Conservation (phyloP, 2,888 invertebrate genomes). For the Netelia inedita region DNA sequence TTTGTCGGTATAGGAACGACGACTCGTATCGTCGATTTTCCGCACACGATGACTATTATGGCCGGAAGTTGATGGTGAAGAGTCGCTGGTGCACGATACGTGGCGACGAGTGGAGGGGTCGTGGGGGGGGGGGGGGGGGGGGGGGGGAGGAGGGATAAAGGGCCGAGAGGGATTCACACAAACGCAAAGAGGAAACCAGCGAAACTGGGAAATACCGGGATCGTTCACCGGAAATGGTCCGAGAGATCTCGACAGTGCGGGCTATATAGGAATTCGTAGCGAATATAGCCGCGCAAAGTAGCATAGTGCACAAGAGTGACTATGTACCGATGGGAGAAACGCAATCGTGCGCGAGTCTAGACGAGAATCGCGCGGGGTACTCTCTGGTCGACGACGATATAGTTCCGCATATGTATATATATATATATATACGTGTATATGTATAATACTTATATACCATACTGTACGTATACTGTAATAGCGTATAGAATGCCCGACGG, state of each 20-base stretch:
- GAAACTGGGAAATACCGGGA: constrained; percentile 65
- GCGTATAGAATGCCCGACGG: constrained; percentile 13
- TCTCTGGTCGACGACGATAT: background rate
- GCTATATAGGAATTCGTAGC: constrained; percentile 22
- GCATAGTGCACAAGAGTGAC: background rate
- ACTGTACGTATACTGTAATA: background rate
- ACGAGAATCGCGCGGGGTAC: constrained; percentile 41
- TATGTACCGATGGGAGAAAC: constrained; percentile 57
- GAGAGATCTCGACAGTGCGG: constrained; percentile 55
- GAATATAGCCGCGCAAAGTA: constrained; percentile 5
- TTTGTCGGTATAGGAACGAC: constrained; percentile 19
- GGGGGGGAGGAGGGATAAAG: background rate
- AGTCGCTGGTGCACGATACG: too few relatives aligned
- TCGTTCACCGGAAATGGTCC: constrained; percentile 68
- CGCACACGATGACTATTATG: constrained; percentile 38
- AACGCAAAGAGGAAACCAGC: constrained; percentile 35
- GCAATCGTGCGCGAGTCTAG: constrained; percentile 62
- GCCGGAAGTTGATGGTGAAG: constrained; percentile 34
- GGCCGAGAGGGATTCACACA: background rate
- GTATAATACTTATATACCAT: background rate
- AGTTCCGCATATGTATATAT: background rate
- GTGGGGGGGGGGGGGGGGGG: background rate
- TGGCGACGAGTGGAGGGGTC: too few relatives aligned
- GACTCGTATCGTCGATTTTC: constrained; percentile 37
- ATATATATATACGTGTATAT: background rate